phyloP scores from a whole-genome alignment of 2,888 invertebrate genomes.

The Melanophora roralis region DNA sequence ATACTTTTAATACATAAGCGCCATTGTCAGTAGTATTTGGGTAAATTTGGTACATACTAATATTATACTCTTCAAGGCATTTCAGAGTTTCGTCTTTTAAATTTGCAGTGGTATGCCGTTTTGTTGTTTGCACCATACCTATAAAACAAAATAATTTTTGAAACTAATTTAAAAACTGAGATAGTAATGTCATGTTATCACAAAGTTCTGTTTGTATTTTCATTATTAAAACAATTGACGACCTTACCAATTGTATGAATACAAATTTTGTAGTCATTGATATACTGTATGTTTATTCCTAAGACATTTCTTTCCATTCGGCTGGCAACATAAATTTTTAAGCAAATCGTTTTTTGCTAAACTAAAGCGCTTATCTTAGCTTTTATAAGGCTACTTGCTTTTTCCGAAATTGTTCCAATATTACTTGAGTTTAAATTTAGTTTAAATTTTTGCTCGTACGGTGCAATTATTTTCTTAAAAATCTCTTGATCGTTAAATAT shows the following conservation, averaged over 20 bases:
- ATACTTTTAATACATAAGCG: constrained; percentile 51
- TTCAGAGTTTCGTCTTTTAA: constrained; percentile 54
- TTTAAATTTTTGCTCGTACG: constrained; percentile 34
- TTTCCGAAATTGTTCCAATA: neutral
- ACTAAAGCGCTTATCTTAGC: constrained; percentile 1
- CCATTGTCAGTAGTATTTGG: constrained; percentile 57
- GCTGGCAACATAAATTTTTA: neutral
- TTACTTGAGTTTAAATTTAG: constrained; percentile 42
- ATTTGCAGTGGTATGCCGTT: constrained; percentile 36
- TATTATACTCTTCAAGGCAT: constrained; percentile 51
- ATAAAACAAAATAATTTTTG: too few relatives aligned
- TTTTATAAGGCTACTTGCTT: neutral
- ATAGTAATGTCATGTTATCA: too few relatives aligned
- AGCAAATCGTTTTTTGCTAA: constrained; percentile 25
- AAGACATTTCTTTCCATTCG: neutral
- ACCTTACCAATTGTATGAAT: neutral
- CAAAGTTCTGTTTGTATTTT: too few relatives aligned
- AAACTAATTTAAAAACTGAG: too few relatives aligned
- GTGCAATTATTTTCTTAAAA: constrained; percentile 27
- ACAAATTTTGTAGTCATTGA: neutral
- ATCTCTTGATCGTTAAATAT: constrained; percentile 34
- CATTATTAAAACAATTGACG: too few relatives aligned
- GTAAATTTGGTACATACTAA: constrained; percentile 46
- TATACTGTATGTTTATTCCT: neutral
- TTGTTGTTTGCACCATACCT: constrained; percentile 43